Evolutionary conservation across 2,888 invertebrate genomes (phyloP).

Genomic region (Steinernema carpocapsae): DNA sequence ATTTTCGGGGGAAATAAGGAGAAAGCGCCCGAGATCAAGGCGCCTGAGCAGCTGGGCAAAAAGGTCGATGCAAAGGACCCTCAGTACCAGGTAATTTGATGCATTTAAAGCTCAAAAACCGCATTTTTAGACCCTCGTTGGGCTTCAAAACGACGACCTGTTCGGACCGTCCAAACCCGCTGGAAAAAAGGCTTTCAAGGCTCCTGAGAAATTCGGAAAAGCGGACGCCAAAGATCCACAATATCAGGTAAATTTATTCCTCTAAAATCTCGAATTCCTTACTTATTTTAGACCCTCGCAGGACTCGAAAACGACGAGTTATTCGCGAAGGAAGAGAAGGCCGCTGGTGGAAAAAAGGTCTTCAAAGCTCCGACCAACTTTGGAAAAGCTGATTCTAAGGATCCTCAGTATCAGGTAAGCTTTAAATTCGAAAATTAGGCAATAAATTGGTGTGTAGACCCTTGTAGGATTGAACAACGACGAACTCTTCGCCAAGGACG

Average conservation of each 20-base stretch:
- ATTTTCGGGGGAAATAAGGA: constrained; percentile 41
- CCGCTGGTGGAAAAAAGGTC: constrained; percentile 35
- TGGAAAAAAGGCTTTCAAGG: constrained; percentile 38
- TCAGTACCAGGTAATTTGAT: constrained; percentile 39
- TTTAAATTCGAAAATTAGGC: background rate
- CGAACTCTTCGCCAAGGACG: constrained; percentile 40
- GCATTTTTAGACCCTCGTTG: constrained; percentile 42
- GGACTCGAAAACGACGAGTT: constrained; percentile 43
- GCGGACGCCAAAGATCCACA: too few species aligned
- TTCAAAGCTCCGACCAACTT: constrained; percentile 40
- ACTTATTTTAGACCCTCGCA: constrained; percentile 40
- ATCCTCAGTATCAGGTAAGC: constrained; percentile 42
- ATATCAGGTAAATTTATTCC: background rate
- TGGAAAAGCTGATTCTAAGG: constrained; percentile 42
- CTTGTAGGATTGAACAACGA: constrained; percentile 44
- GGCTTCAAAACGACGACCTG: constrained; percentile 42
- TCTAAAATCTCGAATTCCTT: background rate
- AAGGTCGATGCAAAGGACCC: constrained; percentile 44
- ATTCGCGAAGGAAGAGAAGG: constrained; percentile 41
- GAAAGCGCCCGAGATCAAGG: constrained; percentile 35
- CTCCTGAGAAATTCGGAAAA: constrained; percentile 39
- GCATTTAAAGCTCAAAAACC: background rate
- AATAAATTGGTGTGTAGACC: constrained; percentile 28
- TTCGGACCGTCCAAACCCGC: constrained; percentile 33
- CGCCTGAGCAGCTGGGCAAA: constrained; percentile 38